Conservation (phyloP, 2,888 invertebrate species). For the Zygaena filipendulae region DNA sequence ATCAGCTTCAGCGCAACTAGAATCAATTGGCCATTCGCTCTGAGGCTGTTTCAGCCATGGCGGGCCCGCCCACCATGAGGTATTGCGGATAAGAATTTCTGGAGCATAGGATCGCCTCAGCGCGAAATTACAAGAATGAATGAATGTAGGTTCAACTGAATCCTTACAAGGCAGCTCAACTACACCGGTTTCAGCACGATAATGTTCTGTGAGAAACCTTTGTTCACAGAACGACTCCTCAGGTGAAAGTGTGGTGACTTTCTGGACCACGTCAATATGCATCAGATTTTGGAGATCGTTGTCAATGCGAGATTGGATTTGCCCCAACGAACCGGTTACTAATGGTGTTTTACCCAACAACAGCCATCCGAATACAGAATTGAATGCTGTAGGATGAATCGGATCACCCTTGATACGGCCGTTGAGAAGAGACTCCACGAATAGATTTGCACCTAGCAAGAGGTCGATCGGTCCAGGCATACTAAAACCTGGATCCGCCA, state of each 20-base stretch:
- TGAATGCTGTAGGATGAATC: slow-evolving; percentile 6
- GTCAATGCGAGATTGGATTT: slow-evolving; percentile 1
- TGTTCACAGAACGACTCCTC: slow-evolving; percentile 5
- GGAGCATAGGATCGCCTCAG: slow-evolving; percentile 10
- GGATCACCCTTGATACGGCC: slow-evolving; percentile 3
- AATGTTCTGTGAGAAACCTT: slow-evolving; percentile 3
- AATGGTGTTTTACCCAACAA: slow-evolving; percentile 4
- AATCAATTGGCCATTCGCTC: background rate
- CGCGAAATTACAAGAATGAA: slow-evolving; percentile 8
- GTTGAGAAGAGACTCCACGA: slow-evolving; percentile 3
- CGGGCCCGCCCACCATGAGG: slow-evolving; percentile 8
- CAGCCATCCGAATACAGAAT: slow-evolving; percentile 9
- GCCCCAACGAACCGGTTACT: background rate
- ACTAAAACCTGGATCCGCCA: slow-evolving; percentile 12
- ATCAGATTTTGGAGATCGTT: slow-evolving; percentile 2
- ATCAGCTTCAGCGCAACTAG: background rate
- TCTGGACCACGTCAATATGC: background rate
- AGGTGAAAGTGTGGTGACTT: slow-evolving; percentile 1
- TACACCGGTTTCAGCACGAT: slow-evolving; percentile 3
- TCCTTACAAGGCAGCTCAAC: slow-evolving; percentile 8
- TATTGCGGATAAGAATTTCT: slow-evolving; percentile 2
- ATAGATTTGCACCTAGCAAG: slow-evolving; percentile 11
- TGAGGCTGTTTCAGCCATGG: background rate
- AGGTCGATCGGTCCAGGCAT: slow-evolving; percentile 11
- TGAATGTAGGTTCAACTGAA: too few species aligned